Conservation (phyloP, 2,797 vertebrate species). For the Vespertilio murinus region DNA sequence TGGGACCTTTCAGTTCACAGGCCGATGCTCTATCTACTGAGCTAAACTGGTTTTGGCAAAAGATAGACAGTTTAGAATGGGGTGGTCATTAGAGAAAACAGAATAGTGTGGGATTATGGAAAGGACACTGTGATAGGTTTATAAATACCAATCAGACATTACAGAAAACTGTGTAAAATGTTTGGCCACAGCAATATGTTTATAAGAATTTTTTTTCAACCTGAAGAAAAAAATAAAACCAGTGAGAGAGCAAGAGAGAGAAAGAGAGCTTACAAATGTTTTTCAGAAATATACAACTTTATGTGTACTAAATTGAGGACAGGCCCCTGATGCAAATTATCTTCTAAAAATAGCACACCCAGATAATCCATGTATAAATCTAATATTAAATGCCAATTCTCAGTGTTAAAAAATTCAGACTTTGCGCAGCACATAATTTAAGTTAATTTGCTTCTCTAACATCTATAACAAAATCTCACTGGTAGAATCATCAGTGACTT, state of each 20-base stretch:
- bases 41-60: too few species aligned
- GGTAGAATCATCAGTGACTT: conserved; percentile 53
- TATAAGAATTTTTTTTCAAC: not conserved
- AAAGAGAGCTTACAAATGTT: not conserved
- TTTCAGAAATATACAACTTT: not conserved
- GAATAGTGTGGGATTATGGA: not conserved
- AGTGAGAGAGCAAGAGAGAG: not conserved
- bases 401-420: not conserved
- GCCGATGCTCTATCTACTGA: too few species aligned
- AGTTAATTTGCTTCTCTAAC: conserved; percentile 60
- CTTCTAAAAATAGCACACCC: not conserved
- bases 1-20: too few species aligned
- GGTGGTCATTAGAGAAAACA: not conserved
- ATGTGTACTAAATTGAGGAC: not conserved
- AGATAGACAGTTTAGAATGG: not conserved
- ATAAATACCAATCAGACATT: not conserved
- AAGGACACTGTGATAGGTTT: not conserved
- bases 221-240: not conserved
- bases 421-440: conserved; percentile 8
- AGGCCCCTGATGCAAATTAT: not conserved
- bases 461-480: conserved; percentile 6
- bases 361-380: not conserved
- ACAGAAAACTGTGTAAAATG: not conserved
- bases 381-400: conserved; percentile 23
- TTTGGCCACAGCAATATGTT: not conserved